A percentile compares a stretch with the other conserved stretches of the same genome.
phyloP scores from a whole-genome alignment of 2,113 vertebrate genomes.

The Clarias macrocephalus region DNA sequence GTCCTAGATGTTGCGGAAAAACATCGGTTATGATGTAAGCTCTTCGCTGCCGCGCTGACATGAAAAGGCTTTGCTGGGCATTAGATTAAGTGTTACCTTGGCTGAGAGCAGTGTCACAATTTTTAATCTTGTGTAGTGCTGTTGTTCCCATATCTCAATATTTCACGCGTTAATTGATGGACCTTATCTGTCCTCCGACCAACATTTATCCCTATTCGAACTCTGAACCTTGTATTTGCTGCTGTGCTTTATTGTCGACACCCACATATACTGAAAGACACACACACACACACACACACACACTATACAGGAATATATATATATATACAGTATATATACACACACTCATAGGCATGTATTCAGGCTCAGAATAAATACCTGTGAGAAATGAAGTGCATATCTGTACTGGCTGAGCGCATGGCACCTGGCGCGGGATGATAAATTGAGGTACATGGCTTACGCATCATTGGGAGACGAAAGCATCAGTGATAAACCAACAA shows the following conservation, averaged over 20 bases:
- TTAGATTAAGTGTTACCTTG: conserved; percentile 43
- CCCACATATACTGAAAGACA: neutral
- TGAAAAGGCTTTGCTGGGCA: neutral
- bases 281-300: neutral
- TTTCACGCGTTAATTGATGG: conserved; percentile 35
- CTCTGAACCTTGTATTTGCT: conserved; percentile 8
- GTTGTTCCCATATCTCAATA: conserved; percentile 30
- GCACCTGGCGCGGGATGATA: conserved; percentile 56
- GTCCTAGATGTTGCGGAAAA: neutral
- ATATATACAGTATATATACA: neutral
- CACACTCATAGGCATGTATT: conserved; percentile 15
- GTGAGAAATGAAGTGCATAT: conserved; percentile 50
- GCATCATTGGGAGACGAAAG: conserved; percentile 54
- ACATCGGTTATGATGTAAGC: conserved; percentile 8
- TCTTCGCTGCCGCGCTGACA: neutral
- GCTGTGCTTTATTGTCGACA: neutral
- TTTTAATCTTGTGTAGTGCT: conserved; percentile 38
- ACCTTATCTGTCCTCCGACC: conserved; percentile 34
- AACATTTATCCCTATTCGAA: conserved; percentile 19
- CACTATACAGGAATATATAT: too few species aligned
- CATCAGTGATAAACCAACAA: conserved; percentile 55
- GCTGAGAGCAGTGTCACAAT: conserved; percentile 22
- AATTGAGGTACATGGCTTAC: conserved; percentile 54
- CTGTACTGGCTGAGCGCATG: conserved; percentile 42
- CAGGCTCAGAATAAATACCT: conserved; percentile 36